These are phyloP conservation scores for Poeciliopsis occidentalis DNA, from an alignment of 2,113 vertebrate genomes.

Conservation along the genomic window DNA sequence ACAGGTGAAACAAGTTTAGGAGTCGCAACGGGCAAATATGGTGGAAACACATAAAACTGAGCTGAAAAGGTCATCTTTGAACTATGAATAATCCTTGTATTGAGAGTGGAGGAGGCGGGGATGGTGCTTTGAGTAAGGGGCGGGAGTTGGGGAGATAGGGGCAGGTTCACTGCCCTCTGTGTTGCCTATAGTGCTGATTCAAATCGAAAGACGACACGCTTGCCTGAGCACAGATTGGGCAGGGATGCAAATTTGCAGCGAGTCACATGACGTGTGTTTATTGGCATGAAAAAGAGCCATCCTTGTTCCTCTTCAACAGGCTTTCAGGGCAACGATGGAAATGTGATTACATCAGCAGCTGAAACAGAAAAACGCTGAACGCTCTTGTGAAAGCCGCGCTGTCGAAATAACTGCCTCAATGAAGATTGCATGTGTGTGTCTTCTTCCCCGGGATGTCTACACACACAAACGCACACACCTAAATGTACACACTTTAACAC, in stretches of 20 bases:
- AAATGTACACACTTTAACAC: not conserved
- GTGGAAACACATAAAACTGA: conserved; percentile 15
- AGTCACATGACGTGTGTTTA: conserved; percentile 48
- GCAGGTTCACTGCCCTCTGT: conserved; percentile 17
- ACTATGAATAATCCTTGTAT: conserved; percentile 41
- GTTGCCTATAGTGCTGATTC: conserved; percentile 45
- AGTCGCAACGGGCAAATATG: not conserved
- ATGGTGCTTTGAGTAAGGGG: conserved; percentile 11
- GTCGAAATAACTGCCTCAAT: not conserved
- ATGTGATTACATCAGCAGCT: conserved; percentile 26
- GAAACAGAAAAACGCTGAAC: conserved; percentile 28
- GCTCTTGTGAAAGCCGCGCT: conserved; percentile 1
- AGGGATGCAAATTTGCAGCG: conserved; percentile 63
- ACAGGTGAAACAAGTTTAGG: not conserved
- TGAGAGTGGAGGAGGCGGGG: conserved; percentile 20
- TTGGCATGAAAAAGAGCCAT: conserved; percentile 33
- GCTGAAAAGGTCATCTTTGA: conserved; percentile 51
- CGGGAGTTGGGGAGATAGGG: conserved; percentile 33
- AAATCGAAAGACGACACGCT: conserved; percentile 45
- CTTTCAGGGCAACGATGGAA: conserved; percentile 17
- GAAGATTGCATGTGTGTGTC: not conserved
- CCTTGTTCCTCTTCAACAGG: conserved; percentile 20
- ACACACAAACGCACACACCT: not conserved
- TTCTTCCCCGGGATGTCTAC: not conserved
- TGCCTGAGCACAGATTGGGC: conserved; percentile 39